Evolutionary conservation across 1,140 invertebrate species (phyloP), one percentile per base, ranked within the genome.

Genomic region (Drosophila pruinosa): DNA sequence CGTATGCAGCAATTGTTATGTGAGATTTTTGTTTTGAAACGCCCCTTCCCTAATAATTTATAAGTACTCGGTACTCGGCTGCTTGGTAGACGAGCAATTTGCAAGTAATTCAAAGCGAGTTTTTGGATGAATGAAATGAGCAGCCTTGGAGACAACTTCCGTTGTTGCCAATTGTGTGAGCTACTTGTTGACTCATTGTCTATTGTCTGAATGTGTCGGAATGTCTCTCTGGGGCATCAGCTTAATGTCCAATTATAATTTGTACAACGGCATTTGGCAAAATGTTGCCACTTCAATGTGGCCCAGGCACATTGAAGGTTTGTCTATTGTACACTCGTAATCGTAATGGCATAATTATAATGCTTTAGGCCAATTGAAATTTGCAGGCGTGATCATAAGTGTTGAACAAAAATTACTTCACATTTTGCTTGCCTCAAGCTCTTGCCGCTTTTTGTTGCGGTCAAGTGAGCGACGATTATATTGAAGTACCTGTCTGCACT

Each of bases 221-320:
- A 62, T 43, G 56, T 19, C 31, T 36, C 56, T 62, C 17, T 10
- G 45, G n/a, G n/a, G 48, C 68, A 54, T 48, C 61, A 58, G 61
- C 68, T 75, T 72, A 56, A 75, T 72, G 78, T 69, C 70, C 77
- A 86, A 86, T 83, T 86, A 79, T 86, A 65, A 85, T 76, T 81
- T 74, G 70, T 75, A 61, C 58, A 67, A 36, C 39, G 57, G 43
- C 58, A 62, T 31, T 3, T 12, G 31, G 10, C 58, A 62, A 31
- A 58, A 22, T 52, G 19, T 71, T 28, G 56, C 19, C 71, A 76
- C 78, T 75, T 71, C 28, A 59, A 19, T 39, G 34, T 15, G 21
- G 24, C 14, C 53, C 7, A n/a, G n/a, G n/a, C n/a, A n/a, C 45
- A 24, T 15, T 24, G 72, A 85, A 76, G 76, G 61, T 57, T 58